Conservation (phyloP, 2,797 vertebrate species). For the Poeciliopsis paucimaculata region DNA sequence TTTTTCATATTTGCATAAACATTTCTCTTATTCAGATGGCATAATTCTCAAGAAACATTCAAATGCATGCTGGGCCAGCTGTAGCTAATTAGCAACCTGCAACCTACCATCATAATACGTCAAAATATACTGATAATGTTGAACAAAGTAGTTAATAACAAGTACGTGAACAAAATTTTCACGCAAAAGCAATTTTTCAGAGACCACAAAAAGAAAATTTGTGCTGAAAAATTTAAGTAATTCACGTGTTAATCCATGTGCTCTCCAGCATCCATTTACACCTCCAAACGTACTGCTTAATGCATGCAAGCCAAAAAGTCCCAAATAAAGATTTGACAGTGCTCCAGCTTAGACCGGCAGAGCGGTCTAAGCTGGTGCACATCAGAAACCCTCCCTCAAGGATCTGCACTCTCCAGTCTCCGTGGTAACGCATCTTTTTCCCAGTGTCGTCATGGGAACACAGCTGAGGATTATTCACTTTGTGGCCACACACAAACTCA, state of each 20-base stretch:
- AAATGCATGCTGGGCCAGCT: neutral
- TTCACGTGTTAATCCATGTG: neutral
- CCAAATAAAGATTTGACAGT: constrained; percentile 21
- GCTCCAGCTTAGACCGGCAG: constrained; percentile 2
- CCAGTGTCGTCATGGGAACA: constrained; percentile 78
- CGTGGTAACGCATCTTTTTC: constrained; percentile 72
- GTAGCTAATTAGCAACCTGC: neutral
- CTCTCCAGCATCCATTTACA: neutral
- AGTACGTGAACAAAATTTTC: too few relatives aligned
- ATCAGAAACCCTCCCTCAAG: constrained; percentile 34
- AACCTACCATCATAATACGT: neutral
- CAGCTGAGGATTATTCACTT: constrained; percentile 56
- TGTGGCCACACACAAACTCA: constrained; percentile 31
- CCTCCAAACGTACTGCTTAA: neutral
- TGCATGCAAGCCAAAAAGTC: neutral
- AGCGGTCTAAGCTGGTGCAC: constrained; percentile 33
- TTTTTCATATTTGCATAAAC: too few relatives aligned
- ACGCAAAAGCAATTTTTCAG: too few relatives aligned
- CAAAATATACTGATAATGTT: too few relatives aligned
- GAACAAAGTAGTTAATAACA: too few relatives aligned
- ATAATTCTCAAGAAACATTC: neutral
- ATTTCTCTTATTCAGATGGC: neutral
- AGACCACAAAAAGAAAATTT: too few relatives aligned
- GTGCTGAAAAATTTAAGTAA: neutral
- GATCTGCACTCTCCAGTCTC: constrained; percentile 64